Conservation (phyloP, 1,140 invertebrate species). For the Leptinotarsa lineolata region DNA sequence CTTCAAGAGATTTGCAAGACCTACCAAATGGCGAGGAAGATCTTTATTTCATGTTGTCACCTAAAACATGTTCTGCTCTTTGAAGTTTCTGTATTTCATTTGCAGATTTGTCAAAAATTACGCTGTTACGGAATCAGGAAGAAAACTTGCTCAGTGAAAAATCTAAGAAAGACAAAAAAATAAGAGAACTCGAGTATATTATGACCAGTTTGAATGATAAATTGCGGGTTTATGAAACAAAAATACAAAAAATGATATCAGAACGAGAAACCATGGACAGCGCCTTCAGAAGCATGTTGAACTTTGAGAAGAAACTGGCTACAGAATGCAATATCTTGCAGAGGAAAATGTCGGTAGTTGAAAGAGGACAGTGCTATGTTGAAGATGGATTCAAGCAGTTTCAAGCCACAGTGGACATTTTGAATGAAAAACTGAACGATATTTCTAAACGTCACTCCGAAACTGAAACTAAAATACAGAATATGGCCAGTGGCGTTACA, state of each 20-base stretch:
- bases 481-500: too few species aligned
- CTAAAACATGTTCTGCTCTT: too few species aligned
- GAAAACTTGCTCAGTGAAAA: background rate
- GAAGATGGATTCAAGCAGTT: background rate
- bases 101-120: background rate
- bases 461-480: background rate
- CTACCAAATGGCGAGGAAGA: too few species aligned
- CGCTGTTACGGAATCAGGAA: background rate
- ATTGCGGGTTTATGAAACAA: background rate
- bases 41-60: too few species aligned
- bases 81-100: background rate
- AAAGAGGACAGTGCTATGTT: background rate
- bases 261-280: background rate
- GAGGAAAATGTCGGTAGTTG: background rate
- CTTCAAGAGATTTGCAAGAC: too few species aligned
- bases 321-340: background rate
- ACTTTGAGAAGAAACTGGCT: background rate
- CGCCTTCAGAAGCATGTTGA: background rate
- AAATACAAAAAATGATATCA: background rate
- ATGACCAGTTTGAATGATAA: background rate
- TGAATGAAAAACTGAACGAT: constrained; percentile 26
- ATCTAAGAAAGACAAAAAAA: background rate
- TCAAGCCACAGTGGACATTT: constrained; percentile 10
- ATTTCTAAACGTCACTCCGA: constrained; percentile 10
- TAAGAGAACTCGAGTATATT: background rate